Conservation (phyloP, 2,888 invertebrate species). For the Baccha elongata region DNA sequence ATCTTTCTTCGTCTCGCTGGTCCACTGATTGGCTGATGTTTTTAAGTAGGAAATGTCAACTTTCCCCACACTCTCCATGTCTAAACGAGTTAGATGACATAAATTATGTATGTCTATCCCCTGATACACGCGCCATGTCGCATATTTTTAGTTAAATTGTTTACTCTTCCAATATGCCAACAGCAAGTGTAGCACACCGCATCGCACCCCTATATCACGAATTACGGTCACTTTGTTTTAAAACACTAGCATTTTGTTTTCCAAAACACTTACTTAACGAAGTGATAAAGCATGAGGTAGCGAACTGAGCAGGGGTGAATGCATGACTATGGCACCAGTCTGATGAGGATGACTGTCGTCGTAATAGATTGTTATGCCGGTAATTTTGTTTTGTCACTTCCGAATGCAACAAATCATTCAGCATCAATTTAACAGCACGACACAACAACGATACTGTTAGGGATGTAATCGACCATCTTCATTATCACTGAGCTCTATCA, state of each 20-base stretch:
- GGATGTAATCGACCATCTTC: constrained; percentile 52
- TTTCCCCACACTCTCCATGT: constrained; percentile 38
- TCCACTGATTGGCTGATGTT: neutral
- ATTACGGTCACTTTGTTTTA: constrained; percentile 27
- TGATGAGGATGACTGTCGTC: constrained; percentile 40
- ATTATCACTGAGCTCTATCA: constrained; percentile 42
- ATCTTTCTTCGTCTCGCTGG: neutral
- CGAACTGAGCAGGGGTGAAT: constrained; percentile 6
- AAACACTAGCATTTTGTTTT: constrained; percentile 32
- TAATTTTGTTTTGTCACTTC: constrained; percentile 73
- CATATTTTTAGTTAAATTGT: constrained; percentile 34
- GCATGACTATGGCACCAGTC: constrained; percentile 8
- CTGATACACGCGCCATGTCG: constrained; percentile 55
- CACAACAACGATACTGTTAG: constrained; percentile 9
- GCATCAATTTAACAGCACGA: constrained; percentile 58
- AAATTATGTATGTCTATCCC: constrained; percentile 10
- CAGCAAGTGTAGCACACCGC: neutral
- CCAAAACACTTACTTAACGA: constrained; percentile 32
- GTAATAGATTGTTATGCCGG: constrained; percentile 55
- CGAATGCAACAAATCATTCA: constrained; percentile 72
- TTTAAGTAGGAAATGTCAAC: constrained; percentile 70
- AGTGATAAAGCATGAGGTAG: neutral
- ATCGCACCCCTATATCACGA: constrained; percentile 49
- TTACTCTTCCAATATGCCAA: constrained; percentile 34
- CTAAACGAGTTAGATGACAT: constrained; percentile 62